Evolutionary conservation across 92 coral and sea anemone species (phyloP).

Genomic region (Umimayanthus chanpuru): DNA sequence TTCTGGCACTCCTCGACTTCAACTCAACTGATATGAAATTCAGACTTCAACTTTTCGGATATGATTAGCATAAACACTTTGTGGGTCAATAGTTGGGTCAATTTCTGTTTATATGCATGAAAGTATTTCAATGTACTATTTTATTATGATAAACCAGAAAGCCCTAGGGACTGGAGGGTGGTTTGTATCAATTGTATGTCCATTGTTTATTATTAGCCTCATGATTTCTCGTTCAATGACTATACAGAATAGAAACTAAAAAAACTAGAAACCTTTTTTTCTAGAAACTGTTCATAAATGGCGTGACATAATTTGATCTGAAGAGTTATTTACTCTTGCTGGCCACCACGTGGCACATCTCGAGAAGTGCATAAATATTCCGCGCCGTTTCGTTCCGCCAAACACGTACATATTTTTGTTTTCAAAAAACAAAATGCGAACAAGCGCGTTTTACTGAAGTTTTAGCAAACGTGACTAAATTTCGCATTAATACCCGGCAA

Average conservation of each 20-base stretch:
- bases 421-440: too few relatives aligned
- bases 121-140: background rate
- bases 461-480: too few relatives aligned
- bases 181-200: background rate
- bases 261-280: background rate
- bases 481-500: too few relatives aligned
- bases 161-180: background rate
- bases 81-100: constrained; percentile 41
- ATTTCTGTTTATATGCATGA: constrained; percentile 17
- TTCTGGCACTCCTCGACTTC: background rate
- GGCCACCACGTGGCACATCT: background rate
- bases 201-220: background rate
- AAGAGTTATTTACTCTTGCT: constrained; percentile 20
- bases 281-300: background rate
- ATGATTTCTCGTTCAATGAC: background rate
- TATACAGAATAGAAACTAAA: background rate
- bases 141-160: background rate
- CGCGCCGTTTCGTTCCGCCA: too few relatives aligned
- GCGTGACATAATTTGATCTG: constrained; percentile 30
- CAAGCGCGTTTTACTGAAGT: too few relatives aligned
- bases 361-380: too few relatives aligned
- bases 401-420: too few relatives aligned
- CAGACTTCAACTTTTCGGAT: constrained; percentile 1
- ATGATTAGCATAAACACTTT: constrained; percentile 30
- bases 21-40: background rate